Evolutionary conservation across 2,888 invertebrate genomes (phyloP).

Genomic region (Amblyjoppa proteus): DNA sequence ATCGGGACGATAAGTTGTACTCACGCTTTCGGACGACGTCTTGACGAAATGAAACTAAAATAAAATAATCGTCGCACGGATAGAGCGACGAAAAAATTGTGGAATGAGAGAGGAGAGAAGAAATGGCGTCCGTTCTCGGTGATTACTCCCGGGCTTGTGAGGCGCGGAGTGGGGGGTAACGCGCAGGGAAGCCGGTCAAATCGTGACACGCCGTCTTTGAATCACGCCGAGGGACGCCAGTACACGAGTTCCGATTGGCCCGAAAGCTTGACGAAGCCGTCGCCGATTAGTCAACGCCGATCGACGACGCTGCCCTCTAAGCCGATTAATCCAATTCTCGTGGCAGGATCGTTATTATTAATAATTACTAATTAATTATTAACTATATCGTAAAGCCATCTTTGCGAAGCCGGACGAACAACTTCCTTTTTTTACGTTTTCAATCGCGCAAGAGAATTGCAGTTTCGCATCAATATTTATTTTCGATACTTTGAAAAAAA

Average conservation of each 20-base stretch:
- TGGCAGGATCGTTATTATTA: background rate
- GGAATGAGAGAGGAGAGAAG: conserved; percentile 44
- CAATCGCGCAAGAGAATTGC: too few species aligned
- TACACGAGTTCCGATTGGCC: conserved; percentile 34
- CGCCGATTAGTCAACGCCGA: conserved; percentile 1
- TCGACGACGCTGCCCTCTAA: background rate
- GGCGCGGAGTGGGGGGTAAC: conserved; percentile 3
- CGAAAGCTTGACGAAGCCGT: background rate
- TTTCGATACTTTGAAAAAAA: background rate
- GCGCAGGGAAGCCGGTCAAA: conserved; percentile 39
- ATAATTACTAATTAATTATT: background rate
- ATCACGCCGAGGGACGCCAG: background rate
- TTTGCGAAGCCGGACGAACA: too few species aligned
- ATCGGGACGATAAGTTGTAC: conserved; percentile 46
- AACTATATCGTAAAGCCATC: background rate
- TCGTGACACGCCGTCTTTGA: conserved; percentile 46
- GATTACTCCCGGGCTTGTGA: conserved; percentile 28
- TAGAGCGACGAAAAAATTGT: conserved; percentile 58
- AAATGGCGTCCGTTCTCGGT: conserved; percentile 56
- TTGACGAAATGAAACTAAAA: conserved; percentile 59
- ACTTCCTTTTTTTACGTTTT: too few species aligned
- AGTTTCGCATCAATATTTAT: background rate
- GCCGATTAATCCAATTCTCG: background rate
- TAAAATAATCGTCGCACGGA: conserved; percentile 59
- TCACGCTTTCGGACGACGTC: conserved; percentile 67